Conservation (phyloP, 2,113 vertebrate genomes). For the Cebus imitator region DNA sequence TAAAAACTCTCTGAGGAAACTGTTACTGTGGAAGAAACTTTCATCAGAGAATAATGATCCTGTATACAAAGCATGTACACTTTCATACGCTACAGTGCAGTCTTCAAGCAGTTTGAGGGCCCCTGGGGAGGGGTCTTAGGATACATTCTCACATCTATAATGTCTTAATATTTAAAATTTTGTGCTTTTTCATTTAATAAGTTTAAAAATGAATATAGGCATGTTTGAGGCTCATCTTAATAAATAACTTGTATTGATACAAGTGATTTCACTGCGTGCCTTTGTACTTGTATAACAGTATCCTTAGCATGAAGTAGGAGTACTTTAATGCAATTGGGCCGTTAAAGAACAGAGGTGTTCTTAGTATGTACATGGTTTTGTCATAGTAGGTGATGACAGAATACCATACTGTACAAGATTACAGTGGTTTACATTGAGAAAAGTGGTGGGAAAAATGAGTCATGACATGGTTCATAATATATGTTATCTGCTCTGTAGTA, state of each 20-base stretch:
- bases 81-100: neutral
- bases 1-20: neutral
- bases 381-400: neutral
- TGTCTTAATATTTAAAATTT: neutral
- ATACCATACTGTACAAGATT: neutral
- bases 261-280: no score
- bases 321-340: neutral
- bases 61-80: neutral
- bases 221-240: neutral
- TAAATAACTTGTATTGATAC: neutral
- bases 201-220: neutral
- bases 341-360: neutral
- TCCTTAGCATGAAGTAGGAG: neutral
- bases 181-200: neutral
- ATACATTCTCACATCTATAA: neutral
- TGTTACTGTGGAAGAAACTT: neutral
- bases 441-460: neutral
- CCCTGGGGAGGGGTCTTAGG: neutral
- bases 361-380: neutral
- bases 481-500: neutral
- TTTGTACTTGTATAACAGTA: neutral
- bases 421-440: neutral
- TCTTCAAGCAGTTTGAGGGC: neutral
- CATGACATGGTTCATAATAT: neutral
- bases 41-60: neutral